Evolutionary conservation across 1,140 invertebrate genomes (phyloP).

Genomic region (Scaptomyza graminum): DNA sequence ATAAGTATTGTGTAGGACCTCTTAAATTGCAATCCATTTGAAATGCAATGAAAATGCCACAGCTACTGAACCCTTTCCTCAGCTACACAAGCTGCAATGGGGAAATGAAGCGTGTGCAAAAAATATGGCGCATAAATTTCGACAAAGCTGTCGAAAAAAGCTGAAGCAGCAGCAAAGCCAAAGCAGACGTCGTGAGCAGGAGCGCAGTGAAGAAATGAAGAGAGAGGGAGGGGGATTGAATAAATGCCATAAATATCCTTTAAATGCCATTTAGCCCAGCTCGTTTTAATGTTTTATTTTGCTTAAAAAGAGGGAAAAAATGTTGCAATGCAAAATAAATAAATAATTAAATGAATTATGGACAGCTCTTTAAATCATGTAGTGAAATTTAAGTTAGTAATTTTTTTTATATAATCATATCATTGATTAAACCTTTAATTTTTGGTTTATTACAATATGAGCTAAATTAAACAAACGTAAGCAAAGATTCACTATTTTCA

Average conservation of each 20-base stretch:
- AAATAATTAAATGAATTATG: background rate
- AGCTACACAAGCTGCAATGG: constrained; percentile 6
- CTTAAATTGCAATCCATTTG: constrained; percentile 42
- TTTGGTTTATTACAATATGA: too few relatives aligned
- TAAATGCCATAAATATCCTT: constrained; percentile 15
- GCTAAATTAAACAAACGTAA: too few relatives aligned
- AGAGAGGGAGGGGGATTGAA: background rate
- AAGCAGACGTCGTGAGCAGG: constrained; percentile 50
- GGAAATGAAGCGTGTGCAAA: constrained; percentile 22
- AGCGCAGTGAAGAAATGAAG: constrained; percentile 4
- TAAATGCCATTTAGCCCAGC: background rate
- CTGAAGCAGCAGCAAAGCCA: constrained; percentile 15
- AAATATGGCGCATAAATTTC: constrained; percentile 43
- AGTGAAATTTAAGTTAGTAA: too few relatives aligned
- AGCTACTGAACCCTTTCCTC: constrained; percentile 7
- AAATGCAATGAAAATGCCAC: constrained; percentile 25
- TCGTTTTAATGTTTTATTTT: too few relatives aligned
- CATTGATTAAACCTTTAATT: too few relatives aligned
- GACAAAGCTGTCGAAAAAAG: constrained; percentile 33
- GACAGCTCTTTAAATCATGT: background rate
- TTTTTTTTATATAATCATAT: too few relatives aligned
- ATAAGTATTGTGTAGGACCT: constrained; percentile 8
- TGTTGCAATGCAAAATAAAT: background rate
- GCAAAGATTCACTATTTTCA: too few relatives aligned
- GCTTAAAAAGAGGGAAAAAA: background rate